These are phyloP conservation scores for Halocynthia roretzi DNA, from an alignment of 23 tunicate genomes.

Conservation along the genomic window DNA sequence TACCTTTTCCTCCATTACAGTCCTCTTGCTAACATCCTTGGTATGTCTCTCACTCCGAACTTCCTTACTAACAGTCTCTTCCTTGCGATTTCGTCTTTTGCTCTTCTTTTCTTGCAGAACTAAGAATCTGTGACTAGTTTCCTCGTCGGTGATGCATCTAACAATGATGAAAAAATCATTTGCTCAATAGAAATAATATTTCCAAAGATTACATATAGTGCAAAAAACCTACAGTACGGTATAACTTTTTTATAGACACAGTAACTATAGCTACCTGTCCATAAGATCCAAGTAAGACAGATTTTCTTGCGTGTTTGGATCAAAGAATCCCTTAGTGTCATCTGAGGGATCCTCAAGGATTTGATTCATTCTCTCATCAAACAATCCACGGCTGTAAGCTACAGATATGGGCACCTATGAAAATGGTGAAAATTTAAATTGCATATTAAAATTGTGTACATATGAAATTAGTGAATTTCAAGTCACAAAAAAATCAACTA, in stretches of 20 bases:
- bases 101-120: slow-evolving; percentile 23
- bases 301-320: slow-evolving; percentile 92
- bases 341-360: slow-evolving; percentile 89
- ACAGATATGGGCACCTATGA: slow-evolving; percentile 74
- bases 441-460: no score
- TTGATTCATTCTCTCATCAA: slow-evolving; percentile 73
- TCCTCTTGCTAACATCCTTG: slow-evolving; percentile 7
- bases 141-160: slow-evolving; percentile 25
- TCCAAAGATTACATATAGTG: neutral
- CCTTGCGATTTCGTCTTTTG: neutral
- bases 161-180: neutral
- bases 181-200: neutral
- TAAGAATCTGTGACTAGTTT: slow-evolving; percentile 1
- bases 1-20: neutral
- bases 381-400: slow-evolving; percentile 82
- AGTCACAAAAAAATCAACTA: no score
- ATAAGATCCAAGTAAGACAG: slow-evolving; percentile 81
- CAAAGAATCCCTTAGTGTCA: slow-evolving; percentile 93
- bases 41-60: neutral
- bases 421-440: neutral
- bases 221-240: neutral
- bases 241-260: neutral
- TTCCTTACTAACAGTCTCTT: neutral
- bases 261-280: slow-evolving; percentile 42
- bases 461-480: no score